Evolutionary conservation across 1,140 invertebrate species (phyloP), one percentile per base, ranked within the genome.

Genomic region (Ceratosolen solmsi): DNA sequence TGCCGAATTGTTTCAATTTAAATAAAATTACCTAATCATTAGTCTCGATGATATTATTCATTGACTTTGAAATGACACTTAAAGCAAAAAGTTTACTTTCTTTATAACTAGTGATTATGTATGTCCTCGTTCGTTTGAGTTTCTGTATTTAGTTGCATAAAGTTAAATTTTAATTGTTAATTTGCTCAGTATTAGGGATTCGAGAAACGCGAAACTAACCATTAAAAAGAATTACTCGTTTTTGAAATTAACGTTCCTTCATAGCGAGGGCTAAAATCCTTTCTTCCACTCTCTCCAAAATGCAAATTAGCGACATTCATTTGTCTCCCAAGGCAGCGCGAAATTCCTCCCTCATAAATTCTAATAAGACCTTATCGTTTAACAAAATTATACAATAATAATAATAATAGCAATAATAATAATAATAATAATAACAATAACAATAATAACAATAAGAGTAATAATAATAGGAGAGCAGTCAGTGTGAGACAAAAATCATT

Each of bases 281-380:
- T 68, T 68, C 63, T 38, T 68, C 63, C 20, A 68, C 63, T 68
- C 20, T 22, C 63, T 27, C 30, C 22, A 65, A 65, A 65, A 65
- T 65, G 63, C 20, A 68, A 68, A 68, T 68, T 68, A 68, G 63
- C 63, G 33, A 65, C 63, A 65, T 65, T 65, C 33, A 65, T 65
- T 65, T 65, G 63, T 65, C 30, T 65, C 30, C 25, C 30, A 20
- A 65, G 33, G 30, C 36, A 65, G 27, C 63, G 63, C 2, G 33
- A 65, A 65, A 65, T 65, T 65, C 63, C 33, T 65, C 63, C 33
- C 63, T 36, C 63, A 27, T 65, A 65, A 65, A 65, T 65, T 65
- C 63, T 36, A 22, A 15, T 9, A 65, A 65, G 4, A 4, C 15
- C 17, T 65, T 65, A 9, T 38, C 63, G 20, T n/a, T 38, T 15